Base-by-base conservation (phyloP, 1,140 invertebrate species). In the Andrena cerasifolii region DNA sequence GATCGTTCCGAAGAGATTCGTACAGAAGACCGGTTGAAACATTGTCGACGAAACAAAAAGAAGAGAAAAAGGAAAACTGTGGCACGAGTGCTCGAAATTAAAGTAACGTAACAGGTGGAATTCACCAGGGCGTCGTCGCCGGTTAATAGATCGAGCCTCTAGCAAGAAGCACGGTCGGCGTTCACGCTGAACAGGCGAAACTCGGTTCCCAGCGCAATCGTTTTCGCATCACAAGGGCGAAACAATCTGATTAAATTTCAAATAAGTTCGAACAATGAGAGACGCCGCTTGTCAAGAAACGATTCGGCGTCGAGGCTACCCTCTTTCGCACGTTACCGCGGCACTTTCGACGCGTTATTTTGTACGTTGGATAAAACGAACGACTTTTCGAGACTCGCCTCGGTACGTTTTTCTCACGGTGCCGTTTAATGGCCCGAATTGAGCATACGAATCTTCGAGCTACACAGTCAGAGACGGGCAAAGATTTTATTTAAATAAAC, bases 41-140 rank as follows among this genome's bases (percentile, higher is more conserved):
- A 6, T 71, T 28, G 58, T 26, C 1, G 3, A 18, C 18, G 7
- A 26, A 12, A 8, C 24, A 24, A 31, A 56, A 10, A 56, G 12
- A 28, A 18, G 72, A 78, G 61, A 56, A 70, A 51, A 59, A 66
- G 74, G 54, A 68, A 54, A 24, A 54, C 62, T 70, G 24, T 43
- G 53, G 54, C 61, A 54, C 43, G n/a, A n/a, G 26, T 24, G 26
- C 18, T 14, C 24, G n/a, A 67, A 47, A 75, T 67, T 36, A 43
- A 75, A 56, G 36, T 24, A 47, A 54, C 49, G 10, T 70, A 70
- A 45, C 63, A 75, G 36, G 28, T 67, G 72, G 31, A 75, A 75
- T 75, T 75, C 65, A 56, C 72, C 67, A 56, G 33, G 56, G 28
- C 67, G 63, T 75, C 67, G 67, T 75, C 67, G 72, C 72, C n/a